Evolutionary conservation across 2,888 invertebrate genomes (phyloP).

Genomic region (Teleiodes luculella): DNA sequence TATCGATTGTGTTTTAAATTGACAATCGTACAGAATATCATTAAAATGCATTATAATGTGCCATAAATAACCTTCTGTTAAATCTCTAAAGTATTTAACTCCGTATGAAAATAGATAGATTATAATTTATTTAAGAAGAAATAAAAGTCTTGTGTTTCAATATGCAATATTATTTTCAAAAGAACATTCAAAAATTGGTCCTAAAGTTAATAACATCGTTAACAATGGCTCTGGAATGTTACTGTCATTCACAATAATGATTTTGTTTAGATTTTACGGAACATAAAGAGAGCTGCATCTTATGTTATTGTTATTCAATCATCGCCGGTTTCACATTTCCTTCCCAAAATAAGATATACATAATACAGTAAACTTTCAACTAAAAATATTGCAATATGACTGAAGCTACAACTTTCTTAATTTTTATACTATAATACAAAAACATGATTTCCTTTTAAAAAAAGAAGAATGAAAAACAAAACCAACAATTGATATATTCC

Average conservation of each 20-base stretch:
- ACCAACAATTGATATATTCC: conserved; percentile 62
- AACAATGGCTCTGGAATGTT: conserved; percentile 79
- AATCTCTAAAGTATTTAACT: conserved; percentile 57
- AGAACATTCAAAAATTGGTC: conserved; percentile 79
- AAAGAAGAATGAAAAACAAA: conserved; percentile 42
- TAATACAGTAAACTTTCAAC: not conserved
- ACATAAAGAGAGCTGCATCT: conserved; percentile 53
- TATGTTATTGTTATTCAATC: conserved; percentile 2
- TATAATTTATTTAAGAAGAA: conserved; percentile 17
- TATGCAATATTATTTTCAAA: conserved; percentile 79
- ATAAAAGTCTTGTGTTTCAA: conserved; percentile 52
- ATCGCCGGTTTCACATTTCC: not conserved
- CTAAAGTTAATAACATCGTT: conserved; percentile 77
- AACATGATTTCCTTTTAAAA: conserved; percentile 10
- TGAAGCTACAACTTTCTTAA: not conserved
- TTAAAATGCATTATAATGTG: conserved; percentile 8
- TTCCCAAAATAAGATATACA: not conserved
- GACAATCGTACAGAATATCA: conserved; percentile 8
- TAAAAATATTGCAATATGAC: not conserved
- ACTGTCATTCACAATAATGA: conserved; percentile 61
- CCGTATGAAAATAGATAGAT: conserved; percentile 27
- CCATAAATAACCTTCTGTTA: conserved; percentile 6
- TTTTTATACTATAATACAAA: not conserved
- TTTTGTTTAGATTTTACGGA: conserved; percentile 36
- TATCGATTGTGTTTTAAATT: not conserved